These are phyloP conservation scores for Acanthosepion esculentum DNA, from an alignment of 2,888 invertebrate genomes.

Conservation along the genomic window DNA sequence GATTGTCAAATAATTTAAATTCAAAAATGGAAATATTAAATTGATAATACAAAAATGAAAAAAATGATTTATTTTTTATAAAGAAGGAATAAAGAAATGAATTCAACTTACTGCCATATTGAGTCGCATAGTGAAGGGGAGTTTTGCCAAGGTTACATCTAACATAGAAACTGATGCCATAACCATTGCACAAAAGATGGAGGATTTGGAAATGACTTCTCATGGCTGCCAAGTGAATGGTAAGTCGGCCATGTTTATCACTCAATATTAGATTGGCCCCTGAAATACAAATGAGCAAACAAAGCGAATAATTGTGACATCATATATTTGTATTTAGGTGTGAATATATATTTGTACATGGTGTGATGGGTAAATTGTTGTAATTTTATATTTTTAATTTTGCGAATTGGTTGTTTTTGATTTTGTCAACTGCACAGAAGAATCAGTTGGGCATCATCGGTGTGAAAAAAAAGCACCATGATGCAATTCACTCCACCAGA, in stretches of 20 bases:
- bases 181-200: constrained; percentile 67
- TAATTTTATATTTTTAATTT: no score
- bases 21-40: no score
- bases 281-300: constrained; percentile 52
- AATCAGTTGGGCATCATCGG: no score
- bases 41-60: no score
- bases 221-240: constrained; percentile 72
- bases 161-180: constrained; percentile 69
- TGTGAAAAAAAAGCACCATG: no score
- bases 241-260: constrained; percentile 69
- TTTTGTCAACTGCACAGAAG: no score
- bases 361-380: no score
- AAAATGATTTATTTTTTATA: background rate
- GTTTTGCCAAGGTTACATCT: constrained; percentile 69
- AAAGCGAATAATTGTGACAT: background rate
- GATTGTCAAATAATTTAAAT: no score
- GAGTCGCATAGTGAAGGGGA: constrained; percentile 73
- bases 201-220: constrained; percentile 71
- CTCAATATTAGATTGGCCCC: constrained; percentile 68
- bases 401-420: no score
- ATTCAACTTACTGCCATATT: constrained; percentile 69
- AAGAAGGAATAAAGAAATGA: background rate
- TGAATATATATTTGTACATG: no score
- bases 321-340: no score
- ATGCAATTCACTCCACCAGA: no score